phyloP scores from a whole-genome alignment of 2,113 vertebrate species.

The Gnathonemus echidnorhynchus region DNA sequence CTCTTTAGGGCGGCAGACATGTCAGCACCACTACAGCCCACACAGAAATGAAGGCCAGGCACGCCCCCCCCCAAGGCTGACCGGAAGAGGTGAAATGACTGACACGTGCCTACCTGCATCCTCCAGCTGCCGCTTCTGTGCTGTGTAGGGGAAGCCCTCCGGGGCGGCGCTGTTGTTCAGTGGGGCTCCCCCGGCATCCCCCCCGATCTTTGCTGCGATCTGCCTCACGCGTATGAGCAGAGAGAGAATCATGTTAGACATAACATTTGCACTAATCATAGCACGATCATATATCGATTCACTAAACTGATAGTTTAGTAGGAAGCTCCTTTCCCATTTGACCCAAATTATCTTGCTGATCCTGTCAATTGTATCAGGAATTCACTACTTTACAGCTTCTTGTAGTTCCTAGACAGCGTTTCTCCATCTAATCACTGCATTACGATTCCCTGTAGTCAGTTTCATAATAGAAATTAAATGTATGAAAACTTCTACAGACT shows the following conservation, averaged over 20 bases:
- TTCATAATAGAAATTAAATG: background rate
- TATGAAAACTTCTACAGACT: background rate
- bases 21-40: background rate
- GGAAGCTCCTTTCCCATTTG: background rate
- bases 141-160: conserved; percentile 69
- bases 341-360: background rate
- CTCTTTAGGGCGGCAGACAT: background rate
- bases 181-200: conserved; percentile 66
- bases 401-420: background rate
- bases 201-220: conserved; percentile 92
- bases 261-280: background rate
- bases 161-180: conserved; percentile 77
- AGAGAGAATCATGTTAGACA: background rate
- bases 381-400: background rate
- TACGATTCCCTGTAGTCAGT: background rate
- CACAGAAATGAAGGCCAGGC: background rate
- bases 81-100: background rate
- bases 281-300: background rate
- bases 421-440: background rate
- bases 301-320: background rate
- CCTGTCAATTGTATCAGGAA: background rate
- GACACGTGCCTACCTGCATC: conserved; percentile 67
- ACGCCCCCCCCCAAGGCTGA: background rate
- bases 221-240: conserved; percentile 35
- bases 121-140: conserved; percentile 85